phyloP scores from a whole-genome alignment of 1,140 invertebrate species.

The Drosophila lacertosa region DNA sequence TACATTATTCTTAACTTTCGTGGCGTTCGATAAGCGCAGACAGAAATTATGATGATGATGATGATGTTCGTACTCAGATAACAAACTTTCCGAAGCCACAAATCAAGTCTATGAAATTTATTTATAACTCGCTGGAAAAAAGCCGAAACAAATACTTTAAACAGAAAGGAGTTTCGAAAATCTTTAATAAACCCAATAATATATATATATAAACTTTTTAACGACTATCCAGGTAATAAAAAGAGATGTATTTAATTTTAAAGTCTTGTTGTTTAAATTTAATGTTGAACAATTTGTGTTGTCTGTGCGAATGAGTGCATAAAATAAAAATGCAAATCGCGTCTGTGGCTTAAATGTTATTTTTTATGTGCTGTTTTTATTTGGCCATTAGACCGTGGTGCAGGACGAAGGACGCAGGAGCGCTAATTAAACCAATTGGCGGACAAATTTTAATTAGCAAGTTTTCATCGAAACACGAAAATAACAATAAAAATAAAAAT shows the following conservation, averaged over 20 bases:
- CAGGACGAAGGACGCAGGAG: conserved; percentile 58
- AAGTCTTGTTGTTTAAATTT: conserved; percentile 6
- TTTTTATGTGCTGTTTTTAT: conserved; percentile 41
- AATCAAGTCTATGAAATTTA: conserved; percentile 6
- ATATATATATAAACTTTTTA: background rate
- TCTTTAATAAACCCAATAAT: too few relatives aligned
- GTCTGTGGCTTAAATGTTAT: background rate
- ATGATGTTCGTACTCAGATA: conserved; percentile 59
- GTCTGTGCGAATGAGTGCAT: conserved; percentile 12
- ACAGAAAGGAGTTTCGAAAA: too few relatives aligned
- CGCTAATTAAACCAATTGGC: conserved; percentile 75
- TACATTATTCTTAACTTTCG: conserved; percentile 76
- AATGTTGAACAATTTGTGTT: conserved; percentile 14
- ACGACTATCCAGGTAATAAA: too few relatives aligned
- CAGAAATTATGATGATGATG: conserved; percentile 71
- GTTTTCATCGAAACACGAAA: conserved; percentile 35
- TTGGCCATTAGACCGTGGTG: conserved; percentile 56
- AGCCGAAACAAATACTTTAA: background rate
- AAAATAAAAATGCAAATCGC: conserved; percentile 12
- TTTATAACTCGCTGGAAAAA: background rate
- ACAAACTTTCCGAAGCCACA: conserved; percentile 34
- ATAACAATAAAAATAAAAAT: conserved; percentile 72
- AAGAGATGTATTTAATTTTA: too few relatives aligned
- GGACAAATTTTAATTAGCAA: conserved; percentile 75
- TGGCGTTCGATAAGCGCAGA: conserved; percentile 72